Conservation (phyloP, 2,797 vertebrate genomes). For the Crenichthys baileyi region DNA sequence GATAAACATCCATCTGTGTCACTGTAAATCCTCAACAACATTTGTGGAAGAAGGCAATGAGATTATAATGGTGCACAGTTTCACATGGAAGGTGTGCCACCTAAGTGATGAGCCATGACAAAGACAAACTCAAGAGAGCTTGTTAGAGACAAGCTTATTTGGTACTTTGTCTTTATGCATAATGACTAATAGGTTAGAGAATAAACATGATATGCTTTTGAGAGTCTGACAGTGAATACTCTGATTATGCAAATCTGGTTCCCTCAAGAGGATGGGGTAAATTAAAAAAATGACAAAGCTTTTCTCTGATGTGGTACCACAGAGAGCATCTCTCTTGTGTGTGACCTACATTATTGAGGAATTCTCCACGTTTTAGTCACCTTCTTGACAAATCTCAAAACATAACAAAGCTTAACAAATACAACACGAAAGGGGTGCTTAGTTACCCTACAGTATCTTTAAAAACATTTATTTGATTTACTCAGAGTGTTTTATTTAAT, state of each 20-base stretch:
- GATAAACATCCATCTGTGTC: constrained; percentile 42
- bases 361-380: constrained; percentile 47
- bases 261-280: constrained; percentile 45
- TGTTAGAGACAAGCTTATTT: constrained; percentile 52
- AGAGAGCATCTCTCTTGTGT: constrained; percentile 31
- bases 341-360: constrained; percentile 68
- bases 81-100: constrained; percentile 36
- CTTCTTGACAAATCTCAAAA: constrained; percentile 48
- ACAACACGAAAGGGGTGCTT: background rate
- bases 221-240: constrained; percentile 68
- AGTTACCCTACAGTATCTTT: background rate
- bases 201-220: constrained; percentile 69
- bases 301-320: constrained; percentile 36
- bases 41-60: background rate
- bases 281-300: constrained; percentile 63
- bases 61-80: constrained; percentile 13
- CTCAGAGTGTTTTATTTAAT: background rate
- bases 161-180: constrained; percentile 57
- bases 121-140: constrained; percentile 44
- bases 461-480: background rate
- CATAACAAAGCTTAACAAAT: constrained; percentile 34
- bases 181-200: constrained; percentile 67
- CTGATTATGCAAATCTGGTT: constrained; percentile 71
- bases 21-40: constrained; percentile 22
- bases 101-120: constrained; percentile 34